These are phyloP conservation scores for Mizuhopecten yessoensis DNA, from an alignment of 1,140 invertebrate genomes.

Conservation along the genomic window DNA sequence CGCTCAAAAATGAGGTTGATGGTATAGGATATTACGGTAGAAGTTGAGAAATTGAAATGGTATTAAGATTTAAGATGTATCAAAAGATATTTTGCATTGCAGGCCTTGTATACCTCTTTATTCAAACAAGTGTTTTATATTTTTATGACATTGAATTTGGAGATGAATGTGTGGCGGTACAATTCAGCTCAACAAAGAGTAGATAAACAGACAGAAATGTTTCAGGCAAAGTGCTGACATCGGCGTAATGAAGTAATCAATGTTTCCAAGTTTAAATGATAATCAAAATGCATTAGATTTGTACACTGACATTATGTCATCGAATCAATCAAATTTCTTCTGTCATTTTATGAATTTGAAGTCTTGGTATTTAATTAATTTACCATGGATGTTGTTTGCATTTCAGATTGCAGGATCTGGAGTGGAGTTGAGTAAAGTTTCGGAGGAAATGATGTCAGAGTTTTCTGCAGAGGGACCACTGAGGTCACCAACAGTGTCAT, in stretches of 20 bases:
- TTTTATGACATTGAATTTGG: no score
- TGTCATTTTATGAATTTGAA: background rate
- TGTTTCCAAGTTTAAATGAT: background rate
- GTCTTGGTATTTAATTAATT: background rate
- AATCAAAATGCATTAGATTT: slow-evolving; percentile 18
- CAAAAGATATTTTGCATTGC: no score
- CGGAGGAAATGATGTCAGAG: slow-evolving; percentile 70
- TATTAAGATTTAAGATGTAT: no score
- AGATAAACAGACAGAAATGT: background rate
- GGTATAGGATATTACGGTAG: no score
- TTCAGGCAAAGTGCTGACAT: background rate
- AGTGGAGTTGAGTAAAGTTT: slow-evolving; percentile 74
- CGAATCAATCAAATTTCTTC: background rate
- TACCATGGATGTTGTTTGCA: background rate
- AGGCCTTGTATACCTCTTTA: no score
- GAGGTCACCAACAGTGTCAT: slow-evolving; percentile 60
- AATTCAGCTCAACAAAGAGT: no score
- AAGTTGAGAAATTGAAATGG: no score
- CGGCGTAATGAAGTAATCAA: no score
- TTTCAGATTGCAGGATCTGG: slow-evolving; percentile 80
- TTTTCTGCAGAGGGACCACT: slow-evolving; percentile 62
- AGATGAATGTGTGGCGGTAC: no score
- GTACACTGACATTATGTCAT: background rate
- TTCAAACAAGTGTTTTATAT: no score
- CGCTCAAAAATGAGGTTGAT: no score